Percentiles rank a stretch among this genome's conserved stretches.
Conservation (phyloP, 1,140 invertebrate species). For the Nephotettix cincticeps region DNA sequence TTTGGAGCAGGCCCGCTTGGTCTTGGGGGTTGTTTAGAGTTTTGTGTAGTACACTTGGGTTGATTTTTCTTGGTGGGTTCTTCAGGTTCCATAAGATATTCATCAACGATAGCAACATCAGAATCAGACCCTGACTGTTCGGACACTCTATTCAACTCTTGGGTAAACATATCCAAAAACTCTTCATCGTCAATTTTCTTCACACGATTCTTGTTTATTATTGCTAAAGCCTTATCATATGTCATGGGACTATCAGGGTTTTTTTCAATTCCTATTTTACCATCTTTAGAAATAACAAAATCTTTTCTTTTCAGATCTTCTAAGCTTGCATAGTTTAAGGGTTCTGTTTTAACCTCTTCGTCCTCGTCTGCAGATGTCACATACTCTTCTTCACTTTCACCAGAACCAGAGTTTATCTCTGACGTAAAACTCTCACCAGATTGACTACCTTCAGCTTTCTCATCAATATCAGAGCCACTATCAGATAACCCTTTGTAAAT, state of each 20-base stretch:
- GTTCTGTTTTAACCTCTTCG: not conserved
- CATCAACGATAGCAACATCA: conserved; percentile 3
- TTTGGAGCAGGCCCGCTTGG: not conserved
- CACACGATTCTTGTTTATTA: not conserved
- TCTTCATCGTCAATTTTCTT: conserved; percentile 21
- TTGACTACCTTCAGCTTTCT: not conserved
- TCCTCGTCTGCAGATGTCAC: not conserved
- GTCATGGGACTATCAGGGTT: not conserved
- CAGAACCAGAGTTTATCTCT: not conserved
- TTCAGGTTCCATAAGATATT: not conserved
- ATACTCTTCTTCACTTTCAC: not conserved
- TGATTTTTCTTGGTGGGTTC: not conserved
- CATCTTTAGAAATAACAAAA: too few species aligned
- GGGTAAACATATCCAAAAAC: conserved; percentile 14
- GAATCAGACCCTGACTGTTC: not conserved
- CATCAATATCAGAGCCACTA: not conserved
- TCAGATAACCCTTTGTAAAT: conserved; percentile 7
- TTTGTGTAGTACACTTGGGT: not conserved
- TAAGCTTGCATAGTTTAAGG: too few species aligned
- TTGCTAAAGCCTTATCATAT: conserved; percentile 2
- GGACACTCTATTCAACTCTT: conserved; percentile 8
- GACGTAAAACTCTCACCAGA: too few species aligned
- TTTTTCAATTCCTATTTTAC: too few species aligned
- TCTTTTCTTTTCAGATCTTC: too few species aligned
- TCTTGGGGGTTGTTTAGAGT: not conserved